A percentile compares a stretch with the other conserved stretches of the same genome.
These are phyloP conservation scores for Drosophila hawaiiensis DNA, from an alignment of 2,888 invertebrate genomes.

Conservation along the genomic window DNA sequence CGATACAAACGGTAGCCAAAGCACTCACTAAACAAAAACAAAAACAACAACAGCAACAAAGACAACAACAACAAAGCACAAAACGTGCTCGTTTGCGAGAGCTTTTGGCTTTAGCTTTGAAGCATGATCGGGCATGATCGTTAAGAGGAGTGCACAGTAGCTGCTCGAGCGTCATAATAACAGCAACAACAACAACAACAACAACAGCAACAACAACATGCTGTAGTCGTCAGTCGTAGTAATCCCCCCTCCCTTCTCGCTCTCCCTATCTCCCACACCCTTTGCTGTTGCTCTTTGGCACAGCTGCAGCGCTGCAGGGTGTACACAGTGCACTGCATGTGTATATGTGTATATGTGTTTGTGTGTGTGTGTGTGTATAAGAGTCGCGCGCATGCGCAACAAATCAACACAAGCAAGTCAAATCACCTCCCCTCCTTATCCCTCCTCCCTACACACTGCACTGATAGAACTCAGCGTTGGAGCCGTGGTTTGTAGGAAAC, in stretches of 20 bases:
- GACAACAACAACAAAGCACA: slow-evolving; percentile 45
- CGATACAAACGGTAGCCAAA: slow-evolving; percentile 75
- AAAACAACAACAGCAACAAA: slow-evolving; percentile 30
- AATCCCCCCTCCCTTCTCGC: slow-evolving; percentile 15
- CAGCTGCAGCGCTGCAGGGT: slow-evolving; percentile 81
- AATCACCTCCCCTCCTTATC: slow-evolving; percentile 8
- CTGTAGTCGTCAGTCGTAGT: slow-evolving; percentile 47
- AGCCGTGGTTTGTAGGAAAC: slow-evolving; percentile 59
- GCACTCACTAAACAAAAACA: slow-evolving; percentile 32
- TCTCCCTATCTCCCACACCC: background rate
- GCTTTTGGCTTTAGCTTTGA: slow-evolving; percentile 76
- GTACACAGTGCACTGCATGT: slow-evolving; percentile 49
- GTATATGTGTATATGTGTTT: background rate
- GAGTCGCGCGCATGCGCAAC: slow-evolving; percentile 71
- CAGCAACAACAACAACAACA: slow-evolving; percentile 78
- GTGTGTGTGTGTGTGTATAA: background rate
- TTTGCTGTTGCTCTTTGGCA: slow-evolving; percentile 47
- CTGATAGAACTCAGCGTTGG: slow-evolving; percentile 21
- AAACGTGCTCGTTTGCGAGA: slow-evolving; percentile 74
- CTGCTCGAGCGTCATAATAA: slow-evolving; percentile 79
- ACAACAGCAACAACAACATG: slow-evolving; percentile 73
- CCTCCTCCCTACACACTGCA: background rate
- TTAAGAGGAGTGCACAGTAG: slow-evolving; percentile 82
- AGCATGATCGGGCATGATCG: slow-evolving; percentile 81
- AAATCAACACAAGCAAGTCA: slow-evolving; percentile 70